Evolutionary conservation across 2,888 invertebrate genomes (phyloP), one percentile per base, ranked within the genome.

Genomic region (Volucella bombylans): DNA sequence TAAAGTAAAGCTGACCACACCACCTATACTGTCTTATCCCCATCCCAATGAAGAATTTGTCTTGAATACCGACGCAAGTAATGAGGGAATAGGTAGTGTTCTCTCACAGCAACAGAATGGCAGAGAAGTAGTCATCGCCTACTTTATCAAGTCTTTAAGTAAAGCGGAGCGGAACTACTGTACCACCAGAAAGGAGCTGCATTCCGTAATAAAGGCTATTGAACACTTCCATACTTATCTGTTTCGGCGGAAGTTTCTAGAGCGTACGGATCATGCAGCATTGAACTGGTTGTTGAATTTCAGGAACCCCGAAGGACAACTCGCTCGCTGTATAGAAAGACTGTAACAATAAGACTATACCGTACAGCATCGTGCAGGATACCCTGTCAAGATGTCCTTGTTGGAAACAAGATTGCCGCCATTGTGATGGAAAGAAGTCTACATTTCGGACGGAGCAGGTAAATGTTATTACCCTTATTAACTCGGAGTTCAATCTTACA

Each of bases 131-230:
- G 18, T 18, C 18, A 18, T 18, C 18, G 18, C 18, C 1, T 18
- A 18, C 18, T 1, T 18, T 18, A 18, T 1, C 18, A 18, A 18
- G 18, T 18, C 18, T 18, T 18, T 18, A 18, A 18, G 18, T 18
- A 18, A 18, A 18, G 23, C 31, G 50, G 18, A 62, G 31, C 9
- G 38, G 18, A 18, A 18, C 18, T 18, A 18, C 18, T 18, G 18
- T 1, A 18, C 18, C 18, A 18, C 18, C 18, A 18, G 62, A 49
- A 62, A 49, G n/a, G 31, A 64, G 64, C 31, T 62, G 47, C 64
- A 49, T 3, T 38, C 39, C 11, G 38, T 65, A 18, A 50, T 49
- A 41, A 50, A 65, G 18, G 18, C 18, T 18, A 18, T 18, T 18
- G 18, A 18, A 18, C 18, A 18, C 18, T 18, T 18, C 18, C 18